Conservation (phyloP, 2,113 vertebrate species). For the Archilochus colubris region DNA sequence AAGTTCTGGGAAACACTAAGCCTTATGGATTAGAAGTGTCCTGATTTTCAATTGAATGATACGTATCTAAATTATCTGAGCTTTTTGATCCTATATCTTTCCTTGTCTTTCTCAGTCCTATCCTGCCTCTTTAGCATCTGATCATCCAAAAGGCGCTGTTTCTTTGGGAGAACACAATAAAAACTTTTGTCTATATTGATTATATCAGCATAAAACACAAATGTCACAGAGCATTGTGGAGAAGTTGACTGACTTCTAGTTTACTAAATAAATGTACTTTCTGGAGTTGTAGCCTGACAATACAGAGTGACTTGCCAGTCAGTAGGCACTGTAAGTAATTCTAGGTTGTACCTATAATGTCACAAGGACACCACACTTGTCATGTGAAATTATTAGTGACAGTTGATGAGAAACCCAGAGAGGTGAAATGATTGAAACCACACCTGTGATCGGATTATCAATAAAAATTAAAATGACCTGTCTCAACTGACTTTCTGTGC, state of each 20-base stretch:
- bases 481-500: conserved; percentile 29
- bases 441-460: conserved; percentile 69
- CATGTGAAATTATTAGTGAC: conserved; percentile 68
- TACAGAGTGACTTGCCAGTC: background rate
- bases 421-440: conserved; percentile 70
- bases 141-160: background rate
- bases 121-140: background rate
- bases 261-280: background rate
- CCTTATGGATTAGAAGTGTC: background rate
- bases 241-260: conserved; percentile 1
- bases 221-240: background rate
- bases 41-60: background rate
- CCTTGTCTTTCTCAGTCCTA: background rate
- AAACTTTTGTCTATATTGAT: background rate
- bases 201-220: background rate
- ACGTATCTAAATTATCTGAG: background rate
- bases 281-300: background rate
- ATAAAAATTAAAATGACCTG: conserved; percentile 72
- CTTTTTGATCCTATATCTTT: background rate
- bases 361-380: conserved; percentile 38
- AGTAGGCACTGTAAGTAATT: conserved; percentile 3
- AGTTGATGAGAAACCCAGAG: conserved; percentile 55
- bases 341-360: conserved; percentile 10
- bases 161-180: background rate
- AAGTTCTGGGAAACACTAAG: background rate